Conservation (phyloP, 2,888 invertebrate genomes). For the Leptinotarsa juncta region DNA sequence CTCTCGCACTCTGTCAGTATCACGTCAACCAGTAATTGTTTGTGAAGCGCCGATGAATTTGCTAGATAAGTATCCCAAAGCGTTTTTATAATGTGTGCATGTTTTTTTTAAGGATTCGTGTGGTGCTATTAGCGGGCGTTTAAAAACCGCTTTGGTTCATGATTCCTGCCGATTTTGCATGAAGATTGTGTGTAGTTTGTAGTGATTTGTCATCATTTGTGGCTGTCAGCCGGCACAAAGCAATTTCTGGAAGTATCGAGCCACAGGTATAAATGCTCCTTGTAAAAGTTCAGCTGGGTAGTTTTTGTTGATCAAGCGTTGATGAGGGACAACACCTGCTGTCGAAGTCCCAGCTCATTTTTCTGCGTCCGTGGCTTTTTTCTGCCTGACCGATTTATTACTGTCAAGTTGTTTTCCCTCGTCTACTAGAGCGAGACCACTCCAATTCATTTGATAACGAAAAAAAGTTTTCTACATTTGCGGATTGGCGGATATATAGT, state of each 20-base stretch:
- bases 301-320: conserved; percentile 48
- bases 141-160: conserved; percentile 52
- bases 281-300: conserved; percentile 40
- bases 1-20: conserved; percentile 55
- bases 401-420: conserved; percentile 35
- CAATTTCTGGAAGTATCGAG: conserved; percentile 44
- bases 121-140: conserved; percentile 39
- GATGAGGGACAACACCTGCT: conserved; percentile 53
- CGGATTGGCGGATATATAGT: conserved; percentile 34
- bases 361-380: conserved; percentile 52
- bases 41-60: conserved; percentile 47
- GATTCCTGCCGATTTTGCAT: conserved; percentile 51
- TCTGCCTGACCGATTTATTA: conserved; percentile 52
- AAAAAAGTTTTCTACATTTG: conserved; percentile 11
- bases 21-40: conserved; percentile 60
- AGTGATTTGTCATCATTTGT: conserved; percentile 62
- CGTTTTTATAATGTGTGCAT: conserved; percentile 31
- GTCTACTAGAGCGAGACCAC: background rate
- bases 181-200: conserved; percentile 56
- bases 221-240: conserved; percentile 54
- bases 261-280: conserved; percentile 50
- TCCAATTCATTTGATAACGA: background rate
- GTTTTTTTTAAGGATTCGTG: conserved; percentile 12
- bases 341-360: conserved; percentile 49
- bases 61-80: conserved; percentile 47